Evolutionary conservation across 2,888 invertebrate genomes (phyloP), one percentile per base, ranked within the genome.

Genomic region (Heliconius cydno): DNA sequence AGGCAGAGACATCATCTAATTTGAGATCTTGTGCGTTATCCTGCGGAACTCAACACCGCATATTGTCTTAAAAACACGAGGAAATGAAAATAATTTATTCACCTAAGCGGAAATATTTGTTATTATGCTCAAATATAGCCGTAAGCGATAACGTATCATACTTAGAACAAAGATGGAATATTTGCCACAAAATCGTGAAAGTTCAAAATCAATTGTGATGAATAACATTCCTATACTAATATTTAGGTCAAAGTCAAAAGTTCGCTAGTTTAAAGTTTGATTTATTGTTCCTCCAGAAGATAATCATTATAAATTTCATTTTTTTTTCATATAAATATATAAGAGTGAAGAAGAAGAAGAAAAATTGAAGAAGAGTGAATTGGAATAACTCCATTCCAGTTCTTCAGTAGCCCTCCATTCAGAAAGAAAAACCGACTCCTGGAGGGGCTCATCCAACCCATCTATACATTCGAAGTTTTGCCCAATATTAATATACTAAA

Each of bases 231-330:
- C 75, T 28, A 60, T 12, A 30, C 25, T 71, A 65, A 57, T 76
- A 82, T 80, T 25, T 71, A 63, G 77, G 82, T 80, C 82, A 80
- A 82, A 79, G 82, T 80, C 82, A 73, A n/a, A 65, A 41, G 34
- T 73, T 73, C 28, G 46, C 66, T 75, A n/a, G 28, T 22, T 41
- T 67, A 41, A 28, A 30, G 41, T 60, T 60, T 34, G 7, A 41
- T 46, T 19, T 75, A 25, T 41, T 65, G 41, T 65, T 28, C 22
- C 19, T 65, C 15, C 30, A 41, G 28, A 70, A 25, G 6, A 41
- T 25, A 25, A 70, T 25, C 1, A 6, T 6, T 70, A n/a, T 52
- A 22, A 52, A 2, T 22, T 52, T 52, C 1, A 22, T 28, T 52
- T 0, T 52, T 9, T 12, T 34, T 34, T 34, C 7, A 34, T 9